Percentiles rank a stretch among this genome's conserved stretches.
phyloP scores from a whole-genome alignment of 2,888 invertebrate genomes.

The Myopa tessellatipennis region DNA sequence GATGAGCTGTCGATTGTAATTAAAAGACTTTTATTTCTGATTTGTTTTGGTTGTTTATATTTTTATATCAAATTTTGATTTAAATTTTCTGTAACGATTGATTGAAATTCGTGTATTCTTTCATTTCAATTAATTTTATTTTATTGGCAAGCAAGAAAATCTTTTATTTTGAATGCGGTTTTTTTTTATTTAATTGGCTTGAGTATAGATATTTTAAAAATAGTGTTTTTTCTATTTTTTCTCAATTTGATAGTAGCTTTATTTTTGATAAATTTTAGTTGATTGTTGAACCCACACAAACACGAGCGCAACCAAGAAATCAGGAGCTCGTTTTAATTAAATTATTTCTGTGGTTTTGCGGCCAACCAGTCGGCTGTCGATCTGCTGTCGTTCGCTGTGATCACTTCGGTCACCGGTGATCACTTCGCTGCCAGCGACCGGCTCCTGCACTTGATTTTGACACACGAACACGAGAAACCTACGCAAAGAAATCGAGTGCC shows the following conservation, averaged over 20 bases:
- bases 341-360: not conserved
- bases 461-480: slow-evolving; percentile 1
- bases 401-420: not conserved
- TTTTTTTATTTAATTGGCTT: no score
- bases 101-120: not conserved
- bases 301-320: not conserved
- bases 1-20: slow-evolving; percentile 16
- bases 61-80: no score
- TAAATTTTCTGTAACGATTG: no score
- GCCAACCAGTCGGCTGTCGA: slow-evolving; percentile 1
- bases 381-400: not conserved
- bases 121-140: not conserved
- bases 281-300: not conserved
- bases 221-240: not conserved
- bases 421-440: not conserved
- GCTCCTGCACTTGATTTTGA: slow-evolving; percentile 19
- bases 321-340: not conserved
- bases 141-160: not conserved
- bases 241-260: not conserved
- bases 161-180: not conserved
- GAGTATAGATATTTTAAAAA: no score
- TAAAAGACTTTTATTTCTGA: not conserved
- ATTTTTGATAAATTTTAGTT: not conserved
- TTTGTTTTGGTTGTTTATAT: no score
- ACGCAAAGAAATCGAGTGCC: not conserved